Evolutionary conservation across 2,797 vertebrate species (phyloP).

Genomic region (Harpagifer antarcticus): DNA sequence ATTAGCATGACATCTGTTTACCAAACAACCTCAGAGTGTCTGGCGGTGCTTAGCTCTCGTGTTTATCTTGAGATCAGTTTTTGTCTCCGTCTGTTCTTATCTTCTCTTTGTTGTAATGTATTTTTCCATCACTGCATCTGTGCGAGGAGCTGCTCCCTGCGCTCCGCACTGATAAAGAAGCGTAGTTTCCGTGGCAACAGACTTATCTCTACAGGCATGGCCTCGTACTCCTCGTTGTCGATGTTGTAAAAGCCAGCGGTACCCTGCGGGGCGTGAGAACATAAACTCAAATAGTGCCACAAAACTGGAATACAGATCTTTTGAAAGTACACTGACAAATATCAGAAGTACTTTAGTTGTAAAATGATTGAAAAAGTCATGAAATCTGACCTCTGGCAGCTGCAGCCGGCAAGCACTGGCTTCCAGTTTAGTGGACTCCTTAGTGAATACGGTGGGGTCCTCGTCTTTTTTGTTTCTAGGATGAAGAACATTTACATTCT

Average conservation of each 20-base stretch:
- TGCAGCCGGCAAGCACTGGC: constrained; percentile 88
- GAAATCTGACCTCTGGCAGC: constrained; percentile 89
- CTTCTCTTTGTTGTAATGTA: constrained; percentile 2
- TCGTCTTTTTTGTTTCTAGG: constrained; percentile 87
- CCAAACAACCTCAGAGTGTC: neutral
- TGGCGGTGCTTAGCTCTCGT: neutral
- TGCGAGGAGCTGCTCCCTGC: constrained; percentile 81
- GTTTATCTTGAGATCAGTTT: constrained; percentile 8
- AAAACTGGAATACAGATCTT: neutral
- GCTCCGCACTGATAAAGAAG: constrained; percentile 92
- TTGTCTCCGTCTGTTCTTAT: neutral
- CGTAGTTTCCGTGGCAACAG: constrained; percentile 93
- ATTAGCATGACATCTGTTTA: constrained; percentile 9
- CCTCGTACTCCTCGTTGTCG: constrained; percentile 95
- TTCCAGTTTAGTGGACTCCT: constrained; percentile 85
- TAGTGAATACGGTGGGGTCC: constrained; percentile 81
- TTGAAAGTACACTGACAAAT: neutral
- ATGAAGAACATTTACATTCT: constrained; percentile 27
- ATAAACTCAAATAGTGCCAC: constrained; percentile 5
- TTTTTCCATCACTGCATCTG: constrained; percentile 66
- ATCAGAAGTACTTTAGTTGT: neutral
- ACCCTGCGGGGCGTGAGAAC: constrained; percentile 79
- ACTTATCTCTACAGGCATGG: constrained; percentile 93
- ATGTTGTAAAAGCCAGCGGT: constrained; percentile 91
- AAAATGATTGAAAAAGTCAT: neutral